Conservation (phyloP, 64 coral and sea anemone species). For the Hydrozoanthus tunicans region DNA sequence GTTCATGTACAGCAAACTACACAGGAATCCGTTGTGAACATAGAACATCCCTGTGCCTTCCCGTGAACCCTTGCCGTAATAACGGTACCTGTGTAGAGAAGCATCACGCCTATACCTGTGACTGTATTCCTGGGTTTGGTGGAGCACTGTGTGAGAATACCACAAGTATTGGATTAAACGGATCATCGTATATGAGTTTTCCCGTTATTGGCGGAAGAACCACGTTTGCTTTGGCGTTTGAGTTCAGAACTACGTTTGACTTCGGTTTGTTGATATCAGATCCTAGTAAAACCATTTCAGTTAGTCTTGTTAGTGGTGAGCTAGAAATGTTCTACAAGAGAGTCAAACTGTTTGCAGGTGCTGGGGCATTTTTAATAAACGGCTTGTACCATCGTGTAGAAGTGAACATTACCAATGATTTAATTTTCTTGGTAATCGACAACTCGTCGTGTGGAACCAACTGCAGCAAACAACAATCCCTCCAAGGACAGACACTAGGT, state of each 20-base stretch:
- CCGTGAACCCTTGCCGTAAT: slow-evolving; percentile 79
- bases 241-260: slow-evolving; percentile 84
- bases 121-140: slow-evolving; percentile 80
- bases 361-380: slow-evolving; percentile 29
- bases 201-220: slow-evolving; percentile 43
- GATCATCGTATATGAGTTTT: slow-evolving; percentile 76
- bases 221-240: slow-evolving; percentile 57
- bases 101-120: slow-evolving; percentile 74
- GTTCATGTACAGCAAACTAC: slow-evolving; percentile 70
- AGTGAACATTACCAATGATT: slow-evolving; percentile 43
- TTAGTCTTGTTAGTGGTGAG: slow-evolving; percentile 48
- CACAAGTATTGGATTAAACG: slow-evolving; percentile 82
- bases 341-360: slow-evolving; percentile 34
- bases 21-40: slow-evolving; percentile 75
- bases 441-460: slow-evolving; percentile 73
- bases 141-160: slow-evolving; percentile 78
- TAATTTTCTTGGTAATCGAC: slow-evolving; percentile 55
- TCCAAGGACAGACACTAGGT: slow-evolving; percentile 36
- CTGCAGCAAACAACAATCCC: neutral
- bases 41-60: slow-evolving; percentile 53
- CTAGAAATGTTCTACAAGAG: slow-evolving; percentile 43
- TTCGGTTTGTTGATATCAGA: slow-evolving; percentile 61
- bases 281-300: slow-evolving; percentile 49
- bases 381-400: slow-evolving; percentile 65
- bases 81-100: slow-evolving; percentile 67